phyloP scores from a whole-genome alignment of 2,113 vertebrate genomes.

The Eidolon helvum region DNA sequence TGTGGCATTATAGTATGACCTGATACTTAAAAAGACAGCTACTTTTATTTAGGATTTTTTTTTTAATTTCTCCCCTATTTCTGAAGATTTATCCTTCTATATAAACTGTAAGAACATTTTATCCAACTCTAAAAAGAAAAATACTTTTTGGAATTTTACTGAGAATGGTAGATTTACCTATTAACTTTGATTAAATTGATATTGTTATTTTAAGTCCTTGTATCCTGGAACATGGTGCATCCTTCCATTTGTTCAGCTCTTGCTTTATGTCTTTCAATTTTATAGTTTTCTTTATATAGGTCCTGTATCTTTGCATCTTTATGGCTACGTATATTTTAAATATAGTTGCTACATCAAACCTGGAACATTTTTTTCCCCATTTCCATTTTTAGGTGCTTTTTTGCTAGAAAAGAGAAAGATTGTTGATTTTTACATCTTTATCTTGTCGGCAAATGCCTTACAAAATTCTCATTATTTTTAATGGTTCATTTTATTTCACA shows the following conservation, averaged over 20 bases:
- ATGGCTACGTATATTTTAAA: background rate
- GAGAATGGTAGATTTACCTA: background rate
- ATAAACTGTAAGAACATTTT: conserved; percentile 13
- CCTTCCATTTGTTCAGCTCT: background rate
- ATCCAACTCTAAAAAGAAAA: conserved; percentile 23
- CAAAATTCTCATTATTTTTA: conserved; percentile 39
- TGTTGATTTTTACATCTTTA: conserved; percentile 24
- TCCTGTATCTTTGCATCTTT: background rate
- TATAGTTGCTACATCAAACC: conserved; percentile 22
- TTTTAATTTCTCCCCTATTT: background rate
- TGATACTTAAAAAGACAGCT: background rate
- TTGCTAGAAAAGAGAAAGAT: conserved; percentile 17
- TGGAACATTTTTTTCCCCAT: background rate
- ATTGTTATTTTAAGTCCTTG: background rate
- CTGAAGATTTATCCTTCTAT: background rate
- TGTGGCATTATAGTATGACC: background rate
- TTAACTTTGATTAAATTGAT: background rate
- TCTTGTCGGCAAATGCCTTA: conserved; percentile 27
- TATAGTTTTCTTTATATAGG: conserved; percentile 14
- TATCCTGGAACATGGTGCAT: background rate
- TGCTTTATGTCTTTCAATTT: conserved; percentile 16
- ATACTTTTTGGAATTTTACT: background rate
- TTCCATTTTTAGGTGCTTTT: conserved; percentile 40
- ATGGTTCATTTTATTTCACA: conserved; percentile 1
- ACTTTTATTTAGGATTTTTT: background rate